Percentiles rank a stretch among this genome's conserved stretches.
Conservation (phyloP, 2,113 vertebrate species). For the Oceanodroma tethys region DNA sequence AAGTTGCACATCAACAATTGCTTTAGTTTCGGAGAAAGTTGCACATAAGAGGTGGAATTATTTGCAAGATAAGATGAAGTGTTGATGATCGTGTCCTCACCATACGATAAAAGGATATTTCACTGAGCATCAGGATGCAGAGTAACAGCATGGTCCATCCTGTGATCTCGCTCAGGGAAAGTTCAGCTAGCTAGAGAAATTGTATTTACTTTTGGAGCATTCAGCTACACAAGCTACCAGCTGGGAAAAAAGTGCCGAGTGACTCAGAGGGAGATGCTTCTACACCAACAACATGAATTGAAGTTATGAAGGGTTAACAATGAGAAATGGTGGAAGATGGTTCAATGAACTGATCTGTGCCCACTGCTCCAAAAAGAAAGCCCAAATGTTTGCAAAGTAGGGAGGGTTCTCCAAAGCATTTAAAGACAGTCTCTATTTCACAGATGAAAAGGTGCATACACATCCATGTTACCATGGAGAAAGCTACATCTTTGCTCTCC, state of each 20-base stretch:
- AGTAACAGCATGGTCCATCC: constrained; percentile 4
- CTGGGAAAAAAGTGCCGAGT: constrained; percentile 10
- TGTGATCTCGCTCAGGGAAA: neutral
- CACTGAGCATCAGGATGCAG: neutral
- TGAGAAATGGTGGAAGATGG: constrained; percentile 3
- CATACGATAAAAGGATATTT: neutral
- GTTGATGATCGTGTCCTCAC: neutral
- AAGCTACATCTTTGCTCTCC: neutral
- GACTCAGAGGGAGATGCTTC: constrained; percentile 16
- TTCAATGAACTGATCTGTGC: constrained; percentile 1
- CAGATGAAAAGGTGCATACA: constrained; percentile 19
- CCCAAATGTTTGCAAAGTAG: constrained; percentile 25
- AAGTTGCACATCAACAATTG: neutral
- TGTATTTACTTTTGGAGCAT: constrained; percentile 46
- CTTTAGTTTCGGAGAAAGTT: neutral
- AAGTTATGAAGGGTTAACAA: constrained; percentile 39
- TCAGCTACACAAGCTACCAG: constrained; percentile 9
- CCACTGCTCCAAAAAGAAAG: constrained; percentile 25
- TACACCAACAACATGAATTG: neutral
- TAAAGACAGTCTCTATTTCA: constrained; percentile 8
- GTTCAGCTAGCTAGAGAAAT: constrained; percentile 11
- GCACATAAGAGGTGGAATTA: neutral
- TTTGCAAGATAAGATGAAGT: constrained; percentile 15
- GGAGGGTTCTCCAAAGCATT: constrained; percentile 41
- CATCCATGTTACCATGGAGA: constrained; percentile 36